These are phyloP conservation scores for Scaptomyza tumidula DNA, from an alignment of 2,888 invertebrate genomes.

Conservation along the genomic window DNA sequence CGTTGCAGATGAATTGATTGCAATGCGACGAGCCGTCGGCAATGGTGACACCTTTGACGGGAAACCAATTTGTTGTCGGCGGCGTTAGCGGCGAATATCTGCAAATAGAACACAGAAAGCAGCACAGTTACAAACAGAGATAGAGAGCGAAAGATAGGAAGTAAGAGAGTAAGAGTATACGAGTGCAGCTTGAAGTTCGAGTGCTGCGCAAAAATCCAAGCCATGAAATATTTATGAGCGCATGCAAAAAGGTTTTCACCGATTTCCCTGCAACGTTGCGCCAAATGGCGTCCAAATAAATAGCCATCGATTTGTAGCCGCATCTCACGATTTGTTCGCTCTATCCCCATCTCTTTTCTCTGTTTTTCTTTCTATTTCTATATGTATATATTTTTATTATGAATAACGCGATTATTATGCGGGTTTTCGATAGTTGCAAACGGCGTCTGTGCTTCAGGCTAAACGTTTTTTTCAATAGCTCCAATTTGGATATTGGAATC, in stretches of 20 bases:
- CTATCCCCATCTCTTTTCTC: background rate
- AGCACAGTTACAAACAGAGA: constrained; percentile 4
- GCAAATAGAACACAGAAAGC: constrained; percentile 50
- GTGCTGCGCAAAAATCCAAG: constrained; percentile 72
- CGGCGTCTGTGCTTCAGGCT: constrained; percentile 39
- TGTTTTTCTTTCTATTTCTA: background rate
- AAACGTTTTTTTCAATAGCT: constrained; percentile 25
- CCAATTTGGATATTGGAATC: constrained; percentile 26
- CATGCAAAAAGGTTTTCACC: constrained; percentile 60
- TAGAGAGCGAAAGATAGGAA: background rate
- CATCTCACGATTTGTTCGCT: constrained; percentile 23
- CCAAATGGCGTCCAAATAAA: constrained; percentile 59
- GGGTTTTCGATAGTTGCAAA: constrained; percentile 38
- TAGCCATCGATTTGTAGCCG: constrained; percentile 61
- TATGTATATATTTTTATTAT: constrained; percentile 21
- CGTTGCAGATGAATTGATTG: constrained; percentile 84
- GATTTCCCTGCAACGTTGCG: constrained; percentile 52
- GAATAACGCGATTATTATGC: constrained; percentile 46
- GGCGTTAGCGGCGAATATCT: constrained; percentile 84
- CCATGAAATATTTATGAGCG: constrained; percentile 78
- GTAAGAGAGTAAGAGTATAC: constrained; percentile 4
- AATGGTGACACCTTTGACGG: constrained; percentile 84
- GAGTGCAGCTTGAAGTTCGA: constrained; percentile 45
- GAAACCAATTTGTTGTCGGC: constrained; percentile 84
- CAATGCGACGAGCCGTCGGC: constrained; percentile 83